These are phyloP conservation scores for Daktulosphaira vitifoliae DNA, from an alignment of 1,140 invertebrate species.

Conservation along the genomic window DNA sequence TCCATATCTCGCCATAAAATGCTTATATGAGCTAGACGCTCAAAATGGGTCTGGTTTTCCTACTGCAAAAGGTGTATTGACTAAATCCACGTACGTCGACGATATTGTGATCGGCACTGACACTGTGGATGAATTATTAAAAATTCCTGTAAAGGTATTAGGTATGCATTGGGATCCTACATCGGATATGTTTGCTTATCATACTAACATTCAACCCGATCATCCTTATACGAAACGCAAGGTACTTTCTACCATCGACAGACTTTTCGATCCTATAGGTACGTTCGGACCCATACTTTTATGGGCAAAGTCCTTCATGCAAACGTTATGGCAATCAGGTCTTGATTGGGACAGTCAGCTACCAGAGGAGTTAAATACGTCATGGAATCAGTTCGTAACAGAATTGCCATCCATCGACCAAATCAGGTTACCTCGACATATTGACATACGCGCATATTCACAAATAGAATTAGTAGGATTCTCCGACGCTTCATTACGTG, in stretches of 20 bases:
- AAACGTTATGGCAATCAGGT: slow-evolving; percentile 33
- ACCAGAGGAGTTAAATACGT: background rate
- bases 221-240: slow-evolving; percentile 8
- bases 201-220: background rate
- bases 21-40: slow-evolving; percentile 40
- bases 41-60: background rate
- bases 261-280: slow-evolving; percentile 40
- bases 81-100: background rate
- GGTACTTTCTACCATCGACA: slow-evolving; percentile 35
- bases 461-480: background rate
- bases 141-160: background rate
- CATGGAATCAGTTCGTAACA: slow-evolving; percentile 20
- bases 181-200: background rate
- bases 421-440: background rate
- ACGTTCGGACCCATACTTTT: slow-evolving; percentile 38
- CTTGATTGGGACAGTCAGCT: slow-evolving; percentile 22
- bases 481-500: background rate
- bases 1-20: slow-evolving; percentile 36
- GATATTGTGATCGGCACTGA: background rate
- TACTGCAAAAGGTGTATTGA: too few relatives aligned
- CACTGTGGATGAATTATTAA: background rate
- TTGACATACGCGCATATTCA: background rate
- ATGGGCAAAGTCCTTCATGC: slow-evolving; percentile 33
- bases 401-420: background rate
- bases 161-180: background rate